Conservation (phyloP, 2,888 invertebrate species). For the Lysandra bellargus region DNA sequence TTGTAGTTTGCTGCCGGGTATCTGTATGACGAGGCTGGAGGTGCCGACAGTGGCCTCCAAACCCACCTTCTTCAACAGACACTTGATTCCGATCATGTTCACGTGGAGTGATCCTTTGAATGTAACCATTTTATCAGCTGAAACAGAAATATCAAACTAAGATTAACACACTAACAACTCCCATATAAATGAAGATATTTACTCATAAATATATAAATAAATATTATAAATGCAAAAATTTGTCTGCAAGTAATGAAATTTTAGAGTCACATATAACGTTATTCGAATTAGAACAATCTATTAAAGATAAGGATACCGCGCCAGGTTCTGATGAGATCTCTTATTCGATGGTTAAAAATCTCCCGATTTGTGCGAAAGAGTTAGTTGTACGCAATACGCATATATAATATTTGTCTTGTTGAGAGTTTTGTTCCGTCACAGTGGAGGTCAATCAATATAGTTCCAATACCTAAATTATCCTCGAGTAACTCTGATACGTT, state of each 20-base stretch:
- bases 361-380: conserved; percentile 33
- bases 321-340: conserved; percentile 33
- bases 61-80: conserved; percentile 58
- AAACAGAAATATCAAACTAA: conserved; percentile 28
- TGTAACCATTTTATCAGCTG: conserved; percentile 43
- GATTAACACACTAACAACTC: background rate
- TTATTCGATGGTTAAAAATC: conserved; percentile 34
- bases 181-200: too few species aligned
- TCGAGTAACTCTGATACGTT: too few species aligned
- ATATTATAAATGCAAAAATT: too few species aligned
- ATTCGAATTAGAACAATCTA: conserved; percentile 24
- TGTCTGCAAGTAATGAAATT: background rate
- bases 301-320: conserved; percentile 33
- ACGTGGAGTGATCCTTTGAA: conserved; percentile 60
- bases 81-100: conserved; percentile 58
- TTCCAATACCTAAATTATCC: too few species aligned
- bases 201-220: too few species aligned
- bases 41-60: conserved; percentile 59
- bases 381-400: background rate
- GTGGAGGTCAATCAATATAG: conserved; percentile 4
- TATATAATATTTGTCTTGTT: background rate
- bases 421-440: conserved; percentile 10
- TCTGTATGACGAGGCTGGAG: conserved; percentile 52
- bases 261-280: background rate
- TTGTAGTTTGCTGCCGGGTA: conserved; percentile 50